Evolutionary conservation across 2,888 invertebrate species (phyloP), one percentile per base, ranked within the genome.

Genomic region (Calliopum simillimum): DNA sequence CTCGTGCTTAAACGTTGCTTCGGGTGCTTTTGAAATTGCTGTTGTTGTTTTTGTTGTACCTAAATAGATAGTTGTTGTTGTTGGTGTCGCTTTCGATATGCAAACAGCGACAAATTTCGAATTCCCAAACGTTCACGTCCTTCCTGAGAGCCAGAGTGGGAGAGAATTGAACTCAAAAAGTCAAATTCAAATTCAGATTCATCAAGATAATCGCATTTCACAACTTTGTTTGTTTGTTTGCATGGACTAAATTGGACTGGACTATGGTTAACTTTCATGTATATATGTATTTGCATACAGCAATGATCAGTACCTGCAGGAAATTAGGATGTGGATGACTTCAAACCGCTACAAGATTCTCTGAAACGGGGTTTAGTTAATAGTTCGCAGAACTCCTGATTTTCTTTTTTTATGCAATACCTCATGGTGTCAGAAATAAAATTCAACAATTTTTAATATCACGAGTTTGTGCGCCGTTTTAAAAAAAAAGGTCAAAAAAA

Each of bases 121-220:
- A 47, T 71, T 25, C 56, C 33, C 33, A 43, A 53, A 21, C 13
- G 58, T 55, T 53, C n/a, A 16, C 67, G 44, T 74, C 69, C 65
- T 61, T 71, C 76, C 76, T 76, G 75, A 70, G 77, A 77, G 77
- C 75, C 46, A 43, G 73, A 71, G 76, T 73, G 71, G 80, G 78
- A 75, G 78, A 76, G 75, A 76, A 77, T 78, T 13, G 47, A 47
- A 3, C 78, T 76, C 76, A 82, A 79, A n/a, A n/a, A n/a, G 33
- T 8, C 33, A 33, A 79, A 81, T 80, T 82, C 78, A 80, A 81
- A 82, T 81, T 79, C 79, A 80, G 81, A 82, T 82, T 82, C 83
- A 82, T 82, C 82, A 82, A 79, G 82, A 82, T 82, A 82, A 82
- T 82, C 82, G 81, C 77, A 82, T 82, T 82, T 81, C 79, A 80